Evolutionary conservation across 1,140 invertebrate species (phyloP).

Genomic region (Drosophila bifasciata): DNA sequence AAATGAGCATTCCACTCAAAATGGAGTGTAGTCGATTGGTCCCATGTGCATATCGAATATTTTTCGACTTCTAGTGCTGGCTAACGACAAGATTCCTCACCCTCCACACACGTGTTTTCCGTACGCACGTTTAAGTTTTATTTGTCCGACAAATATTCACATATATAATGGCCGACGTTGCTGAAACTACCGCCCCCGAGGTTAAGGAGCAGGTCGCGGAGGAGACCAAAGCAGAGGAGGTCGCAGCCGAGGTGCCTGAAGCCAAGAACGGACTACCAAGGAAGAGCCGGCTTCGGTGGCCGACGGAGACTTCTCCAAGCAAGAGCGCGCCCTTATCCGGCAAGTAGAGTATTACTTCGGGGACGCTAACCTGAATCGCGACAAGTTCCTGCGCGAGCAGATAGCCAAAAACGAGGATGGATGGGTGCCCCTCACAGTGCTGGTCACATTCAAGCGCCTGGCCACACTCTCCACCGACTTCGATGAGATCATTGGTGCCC

Average conservation of each 20-base stretch:
- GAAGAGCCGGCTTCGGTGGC: conserved; percentile 37
- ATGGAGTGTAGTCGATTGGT: no score
- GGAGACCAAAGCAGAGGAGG: conserved; percentile 14
- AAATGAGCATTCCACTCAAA: no score
- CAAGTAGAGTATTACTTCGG: conserved; percentile 90
- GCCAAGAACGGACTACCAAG: conserved; percentile 58
- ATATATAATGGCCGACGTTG: conserved; percentile 67
- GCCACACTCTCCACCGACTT: conserved; percentile 89
- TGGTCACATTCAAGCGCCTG: conserved; percentile 95
- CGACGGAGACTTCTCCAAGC: conserved; percentile 69
- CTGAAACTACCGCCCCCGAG: conserved; percentile 22
- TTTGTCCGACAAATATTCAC: conserved; percentile 16
- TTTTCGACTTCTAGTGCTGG: no score
- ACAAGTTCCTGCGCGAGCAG: conserved; percentile 95
- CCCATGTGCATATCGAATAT: no score
- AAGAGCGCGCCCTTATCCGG: conserved; percentile 86
- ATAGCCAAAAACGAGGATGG: conserved; percentile 92
- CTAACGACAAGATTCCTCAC: no score
- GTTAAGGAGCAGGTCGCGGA: conserved; percentile 40
- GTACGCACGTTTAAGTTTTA: conserved; percentile 26
- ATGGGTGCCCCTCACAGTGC: conserved; percentile 93
- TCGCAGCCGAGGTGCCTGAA: conserved; percentile 6
- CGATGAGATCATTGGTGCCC: conserved; percentile 89
- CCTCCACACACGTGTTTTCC: conserved; percentile 48
- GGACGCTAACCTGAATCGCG: conserved; percentile 94